Evolutionary conservation across 1,140 invertebrate genomes (phyloP), one percentile per base, ranked within the genome.

Genomic region (Drosophila tristis): DNA sequence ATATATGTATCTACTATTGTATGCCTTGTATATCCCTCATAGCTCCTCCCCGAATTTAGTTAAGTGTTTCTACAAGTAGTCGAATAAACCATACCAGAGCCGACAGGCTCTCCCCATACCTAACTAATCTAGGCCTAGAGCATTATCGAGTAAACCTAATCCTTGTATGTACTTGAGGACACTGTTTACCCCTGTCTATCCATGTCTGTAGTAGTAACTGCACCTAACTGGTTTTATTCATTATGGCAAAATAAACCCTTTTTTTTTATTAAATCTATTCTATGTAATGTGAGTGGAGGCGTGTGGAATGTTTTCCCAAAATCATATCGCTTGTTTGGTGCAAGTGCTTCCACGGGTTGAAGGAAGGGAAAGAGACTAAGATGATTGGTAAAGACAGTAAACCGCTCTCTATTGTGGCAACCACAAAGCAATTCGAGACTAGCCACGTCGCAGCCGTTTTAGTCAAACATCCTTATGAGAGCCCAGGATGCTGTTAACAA

Each of bases 181-280:
- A 53, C 47, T 58, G 50, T 62, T 64, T 59, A 39, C 43, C 23
- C 42, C 9, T 13, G 9, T 11, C 43, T 66, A 66, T 5, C 44
- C 35, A 43, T 49, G 64, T 73, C 59, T 71, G 71, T 74, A 74
- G 71, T 74, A 56, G 48, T 73, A 74, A 56, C 58, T 71, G 59
- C 71, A 74, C 59, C 45, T 51, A 56, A 63, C 66, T 74, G 70
- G 68, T 74, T 74, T 73, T 63, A 55, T 74, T 73, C 51, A 63
- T 56, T 56, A 74, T 73, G 59, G 71, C 68, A 74, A 74, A 74
- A 55, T 44, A 56, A 73, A 73, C 42, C 35, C 11, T 49, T 74
- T 74, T 74, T 74, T 73, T 73, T 72, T 71, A 70, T 60, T 51
- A 70, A 59, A 39, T 15, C 23, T 39, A 25, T 4, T 39, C 35